These are phyloP conservation scores for Burhinus bistriatus DNA, from an alignment of 2,113 vertebrate species.

Conservation along the genomic window DNA sequence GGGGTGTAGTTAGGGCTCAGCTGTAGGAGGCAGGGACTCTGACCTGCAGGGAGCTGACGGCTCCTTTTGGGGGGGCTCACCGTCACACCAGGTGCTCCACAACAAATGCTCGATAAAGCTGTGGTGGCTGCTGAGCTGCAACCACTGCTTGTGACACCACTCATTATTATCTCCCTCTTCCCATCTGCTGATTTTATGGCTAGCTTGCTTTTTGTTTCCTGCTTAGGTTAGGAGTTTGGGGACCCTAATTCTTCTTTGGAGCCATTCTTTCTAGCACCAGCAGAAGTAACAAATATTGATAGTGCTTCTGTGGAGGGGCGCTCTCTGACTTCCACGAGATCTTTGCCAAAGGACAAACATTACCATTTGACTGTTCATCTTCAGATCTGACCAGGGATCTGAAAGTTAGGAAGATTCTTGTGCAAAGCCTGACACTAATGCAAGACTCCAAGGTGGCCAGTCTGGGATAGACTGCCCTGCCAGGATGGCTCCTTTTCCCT, in stretches of 20 bases:
- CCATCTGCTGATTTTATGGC: not conserved
- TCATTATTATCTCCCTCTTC: not conserved
- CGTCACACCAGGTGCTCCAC: fast-evolving
- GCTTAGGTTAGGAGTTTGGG: not conserved
- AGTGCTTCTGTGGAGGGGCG: not conserved
- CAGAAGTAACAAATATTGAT: not conserved
- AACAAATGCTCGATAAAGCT: not conserved
- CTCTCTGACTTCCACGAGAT: not conserved
- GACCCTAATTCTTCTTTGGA: not conserved
- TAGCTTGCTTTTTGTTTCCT: not conserved
- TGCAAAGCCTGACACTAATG: not conserved
- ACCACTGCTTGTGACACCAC: not conserved
- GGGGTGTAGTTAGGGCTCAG: not conserved
- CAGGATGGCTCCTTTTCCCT: not conserved
- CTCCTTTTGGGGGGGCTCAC: not conserved
- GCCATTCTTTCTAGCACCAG: not conserved
- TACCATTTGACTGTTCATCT: not conserved
- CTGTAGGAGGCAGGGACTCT: not conserved
- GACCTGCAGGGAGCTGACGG: not conserved
- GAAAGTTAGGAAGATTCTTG: not conserved
- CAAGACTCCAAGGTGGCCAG: not conserved
- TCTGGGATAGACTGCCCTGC: not conserved
- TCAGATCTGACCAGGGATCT: not conserved
- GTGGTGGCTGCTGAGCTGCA: not conserved
- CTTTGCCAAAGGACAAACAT: not conserved